Evolutionary conservation across 2,113 vertebrate species (phyloP), one percentile per base, ranked within the genome.

Genomic region (Amphilophus citrinellus): DNA sequence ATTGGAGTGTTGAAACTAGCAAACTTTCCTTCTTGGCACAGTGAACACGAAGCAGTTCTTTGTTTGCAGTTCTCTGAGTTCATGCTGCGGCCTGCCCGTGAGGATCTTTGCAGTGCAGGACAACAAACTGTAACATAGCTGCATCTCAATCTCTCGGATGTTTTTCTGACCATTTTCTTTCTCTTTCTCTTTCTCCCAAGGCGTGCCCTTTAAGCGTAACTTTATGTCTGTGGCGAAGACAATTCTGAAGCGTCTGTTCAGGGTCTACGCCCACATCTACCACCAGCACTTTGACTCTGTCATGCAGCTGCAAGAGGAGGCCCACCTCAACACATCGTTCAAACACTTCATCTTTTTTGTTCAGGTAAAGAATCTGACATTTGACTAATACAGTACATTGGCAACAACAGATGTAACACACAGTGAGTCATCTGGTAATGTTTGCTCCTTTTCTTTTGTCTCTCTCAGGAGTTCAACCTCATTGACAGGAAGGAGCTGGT

Each of bases 291-390:
- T 99, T 79, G 98, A 98, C 78, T 98, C 98, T 0, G 98, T 99
- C 90, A 99, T 98, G 96, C 96, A 98, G 96, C 96, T 99, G 84
- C 98, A 99, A 78, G 98, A 99, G 92, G 98, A 99, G 94, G 98
- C 98, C 30, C 98, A 99, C 89, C 97, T 99, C 94, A 99, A 99
- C 96, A 98, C 98, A 13, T 99, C 98, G 15, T 99, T 99, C 96
- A 99, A 99, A 95, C 98, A 99, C 97, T 99, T 99, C 95, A 99
- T 99, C 94, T 99, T 98, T 93, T 99, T 99, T 4, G 97, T 99
- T 92, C 98, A 99, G 97, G 98, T 98, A 79, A 44, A 27, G 3
- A 61, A 9, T 7, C 27, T 32, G 22, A 35, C n/a, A 1, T 76
- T 8, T 44, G 3, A 47, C 11, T 44, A 20, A 10, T 39, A 11